Conservation (phyloP, 1,140 invertebrate genomes). For the Epicauta chinensis region DNA sequence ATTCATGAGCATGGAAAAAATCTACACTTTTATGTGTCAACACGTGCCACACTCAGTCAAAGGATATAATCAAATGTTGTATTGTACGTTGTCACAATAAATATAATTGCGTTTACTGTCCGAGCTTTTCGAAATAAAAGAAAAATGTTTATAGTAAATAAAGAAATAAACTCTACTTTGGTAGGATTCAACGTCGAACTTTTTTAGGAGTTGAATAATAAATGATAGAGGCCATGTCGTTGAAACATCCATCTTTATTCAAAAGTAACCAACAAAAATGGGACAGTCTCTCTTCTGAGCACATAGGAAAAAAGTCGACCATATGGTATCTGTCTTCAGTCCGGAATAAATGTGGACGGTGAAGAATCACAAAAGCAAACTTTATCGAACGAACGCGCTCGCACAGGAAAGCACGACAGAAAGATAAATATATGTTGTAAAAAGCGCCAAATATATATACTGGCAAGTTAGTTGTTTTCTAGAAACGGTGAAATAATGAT, state of each 20-base stretch:
- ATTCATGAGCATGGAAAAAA: conserved; percentile 2
- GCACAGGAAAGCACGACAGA: conserved; percentile 22
- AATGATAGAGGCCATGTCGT: conserved; percentile 6
- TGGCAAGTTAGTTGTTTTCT: not conserved
- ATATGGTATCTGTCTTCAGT: conserved; percentile 26
- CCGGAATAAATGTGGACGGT: conserved; percentile 28
- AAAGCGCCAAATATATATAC: conserved; percentile 20
- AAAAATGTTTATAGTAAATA: no score
- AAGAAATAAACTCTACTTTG: not conserved
- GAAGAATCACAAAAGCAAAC: conserved; percentile 27
- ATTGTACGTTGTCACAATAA: no score
- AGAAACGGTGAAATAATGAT: no score
- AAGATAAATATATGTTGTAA: conserved; percentile 26
- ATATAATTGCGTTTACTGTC: no score
- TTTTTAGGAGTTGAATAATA: conserved; percentile 6
- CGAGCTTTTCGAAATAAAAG: not conserved
- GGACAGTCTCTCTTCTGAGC: not conserved
- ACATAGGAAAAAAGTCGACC: conserved; percentile 19
- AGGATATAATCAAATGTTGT: no score
- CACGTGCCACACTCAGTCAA: conserved; percentile 3
- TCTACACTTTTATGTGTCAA: conserved; percentile 7
- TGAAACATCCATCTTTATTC: conserved; percentile 12
- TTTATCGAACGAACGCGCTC: conserved; percentile 24
- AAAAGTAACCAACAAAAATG: conserved; percentile 14
- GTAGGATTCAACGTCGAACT: not conserved